Percentiles rank a stretch among this genome's conserved stretches.
Conservation (phyloP, 2,113 vertebrate species). For the Syngnathus floridae region DNA sequence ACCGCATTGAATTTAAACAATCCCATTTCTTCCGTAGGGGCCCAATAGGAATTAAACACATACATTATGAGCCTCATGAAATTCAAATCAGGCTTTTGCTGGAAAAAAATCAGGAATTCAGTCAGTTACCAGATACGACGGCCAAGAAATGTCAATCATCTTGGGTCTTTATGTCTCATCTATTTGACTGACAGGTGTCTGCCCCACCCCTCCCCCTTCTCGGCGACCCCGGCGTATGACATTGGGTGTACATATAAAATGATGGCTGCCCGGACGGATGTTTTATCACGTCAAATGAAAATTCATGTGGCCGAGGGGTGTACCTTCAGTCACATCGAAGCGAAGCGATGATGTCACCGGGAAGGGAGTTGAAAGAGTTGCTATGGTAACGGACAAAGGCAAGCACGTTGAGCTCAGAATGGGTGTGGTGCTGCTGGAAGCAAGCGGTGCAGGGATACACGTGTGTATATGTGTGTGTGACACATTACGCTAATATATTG, state of each 20-base stretch:
- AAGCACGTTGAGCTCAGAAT: conserved; percentile 38
- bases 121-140: background rate
- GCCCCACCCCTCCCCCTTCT: background rate
- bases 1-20: background rate
- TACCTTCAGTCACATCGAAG: conserved; percentile 4
- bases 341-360: conserved; percentile 49
- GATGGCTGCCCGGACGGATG: background rate
- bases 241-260: background rate
- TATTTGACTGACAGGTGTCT: background rate
- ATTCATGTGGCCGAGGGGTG: background rate
- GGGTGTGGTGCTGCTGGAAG: conserved; percentile 42
- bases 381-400: conserved; percentile 51
- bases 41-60: background rate
- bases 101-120: background rate
- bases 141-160: background rate
- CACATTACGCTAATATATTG: background rate
- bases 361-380: conserved; percentile 49
- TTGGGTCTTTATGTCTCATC: background rate
- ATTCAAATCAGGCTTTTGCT: background rate
- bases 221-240: background rate
- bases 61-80: background rate
- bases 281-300: background rate
- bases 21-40: background rate
- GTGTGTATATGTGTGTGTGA: background rate
- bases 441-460: conserved; percentile 4